Conservation (phyloP, 2,797 vertebrate genomes). For the Gadopsis bispinosus region DNA sequence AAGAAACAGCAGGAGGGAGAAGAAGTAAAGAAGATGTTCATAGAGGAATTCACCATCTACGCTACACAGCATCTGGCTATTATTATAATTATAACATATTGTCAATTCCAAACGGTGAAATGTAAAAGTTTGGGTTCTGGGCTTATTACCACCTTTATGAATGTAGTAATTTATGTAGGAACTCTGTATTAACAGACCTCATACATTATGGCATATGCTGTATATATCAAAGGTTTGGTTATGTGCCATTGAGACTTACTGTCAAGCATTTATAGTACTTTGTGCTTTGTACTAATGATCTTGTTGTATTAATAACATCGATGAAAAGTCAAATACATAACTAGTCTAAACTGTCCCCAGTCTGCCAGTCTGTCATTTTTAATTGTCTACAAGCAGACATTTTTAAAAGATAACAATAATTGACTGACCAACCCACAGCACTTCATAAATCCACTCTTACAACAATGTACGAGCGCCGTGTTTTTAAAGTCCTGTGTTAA, state of each 20-base stretch:
- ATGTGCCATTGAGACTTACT: background rate
- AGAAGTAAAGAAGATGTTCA: too few relatives aligned
- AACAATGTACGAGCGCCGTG: background rate
- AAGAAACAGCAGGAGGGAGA: slow-evolving; percentile 8
- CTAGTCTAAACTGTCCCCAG: background rate
- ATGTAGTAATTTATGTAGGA: background rate
- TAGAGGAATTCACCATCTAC: too few relatives aligned
- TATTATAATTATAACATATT: background rate
- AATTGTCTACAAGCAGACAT: background rate
- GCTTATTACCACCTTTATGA: background rate
- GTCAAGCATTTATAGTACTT: background rate
- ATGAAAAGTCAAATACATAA: background rate
- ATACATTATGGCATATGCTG: background rate
- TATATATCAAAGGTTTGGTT: background rate
- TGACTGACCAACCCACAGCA: background rate
- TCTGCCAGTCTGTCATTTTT: background rate
- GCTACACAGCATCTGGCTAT: background rate
- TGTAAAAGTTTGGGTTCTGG: background rate
- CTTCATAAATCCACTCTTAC: background rate
- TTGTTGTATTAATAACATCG: background rate
- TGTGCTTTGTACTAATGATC: background rate
- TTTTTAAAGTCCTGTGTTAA: background rate
- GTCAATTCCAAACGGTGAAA: background rate
- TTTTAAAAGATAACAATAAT: background rate
- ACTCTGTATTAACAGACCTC: background rate